Evolutionary conservation across 2,113 vertebrate species (phyloP).

Genomic region (Hippocampus barbouri): DNA sequence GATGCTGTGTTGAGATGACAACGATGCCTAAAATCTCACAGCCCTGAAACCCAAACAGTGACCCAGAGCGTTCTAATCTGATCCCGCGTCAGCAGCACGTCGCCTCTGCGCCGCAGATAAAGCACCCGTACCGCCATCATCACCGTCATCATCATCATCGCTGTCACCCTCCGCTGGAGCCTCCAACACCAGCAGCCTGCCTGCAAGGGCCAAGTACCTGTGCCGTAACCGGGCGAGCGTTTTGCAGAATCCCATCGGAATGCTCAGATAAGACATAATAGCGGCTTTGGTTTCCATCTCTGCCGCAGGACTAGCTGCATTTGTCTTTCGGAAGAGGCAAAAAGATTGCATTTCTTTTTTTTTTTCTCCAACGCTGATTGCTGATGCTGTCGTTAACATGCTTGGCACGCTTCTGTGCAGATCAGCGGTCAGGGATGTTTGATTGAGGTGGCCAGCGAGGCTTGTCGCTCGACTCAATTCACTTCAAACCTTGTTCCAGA

Average conservation of each 20-base stretch:
- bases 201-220: neutral
- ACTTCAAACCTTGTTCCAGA: too few species aligned
- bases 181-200: slow-evolving; percentile 39
- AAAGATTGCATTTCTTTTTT: neutral
- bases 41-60: slow-evolving; percentile 42
- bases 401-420: neutral
- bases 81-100: slow-evolving; percentile 26
- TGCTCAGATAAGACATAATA: neutral
- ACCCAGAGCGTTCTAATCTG: slow-evolving; percentile 35
- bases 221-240: neutral
- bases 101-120: slow-evolving; percentile 33
- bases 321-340: neutral
- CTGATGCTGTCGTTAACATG: neutral
- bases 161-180: slow-evolving; percentile 43
- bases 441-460: neutral
- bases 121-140: slow-evolving; percentile 22
- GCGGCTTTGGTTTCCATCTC: neutral
- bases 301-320: neutral
- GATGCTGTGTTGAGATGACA: neutral
- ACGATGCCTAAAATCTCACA: slow-evolving; percentile 5
- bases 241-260: neutral
- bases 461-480: neutral
- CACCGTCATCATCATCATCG: slow-evolving; percentile 49
- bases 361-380: neutral
- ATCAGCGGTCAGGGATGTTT: neutral